A percentile compares a stretch with the other conserved stretches of the same genome.
phyloP scores from a whole-genome alignment of 2,797 vertebrate genomes.

The Oryzias dopingdopingensis region DNA sequence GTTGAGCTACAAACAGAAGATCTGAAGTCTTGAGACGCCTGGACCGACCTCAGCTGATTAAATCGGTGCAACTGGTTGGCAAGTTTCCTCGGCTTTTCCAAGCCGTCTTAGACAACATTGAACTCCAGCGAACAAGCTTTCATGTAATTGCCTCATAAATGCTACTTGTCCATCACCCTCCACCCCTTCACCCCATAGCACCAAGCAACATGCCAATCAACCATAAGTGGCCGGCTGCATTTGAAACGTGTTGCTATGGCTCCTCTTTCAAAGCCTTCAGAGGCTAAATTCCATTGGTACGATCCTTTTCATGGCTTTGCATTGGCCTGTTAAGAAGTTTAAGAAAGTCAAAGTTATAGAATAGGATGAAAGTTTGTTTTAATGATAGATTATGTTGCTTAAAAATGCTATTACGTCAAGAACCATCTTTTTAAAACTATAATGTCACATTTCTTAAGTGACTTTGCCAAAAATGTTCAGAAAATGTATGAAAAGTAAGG shows the following conservation, averaged over 20 bases:
- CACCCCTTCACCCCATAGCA: constrained; percentile 41
- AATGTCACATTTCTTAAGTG: not conserved
- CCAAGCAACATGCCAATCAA: constrained; percentile 77
- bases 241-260: constrained; percentile 56
- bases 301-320: constrained; percentile 16
- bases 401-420: not conserved
- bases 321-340: constrained; percentile 21
- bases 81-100: constrained; percentile 37
- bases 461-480: constrained; percentile 9
- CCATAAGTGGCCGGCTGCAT: constrained; percentile 62
- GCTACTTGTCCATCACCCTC: constrained; percentile 76
- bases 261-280: constrained; percentile 42
- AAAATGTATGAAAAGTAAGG: constrained; percentile 16
- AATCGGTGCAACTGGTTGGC: constrained; percentile 50
- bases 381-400: not conserved
- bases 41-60: constrained; percentile 37
- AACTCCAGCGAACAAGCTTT: constrained; percentile 67
- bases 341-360: constrained; percentile 26
- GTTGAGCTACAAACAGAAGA: constrained; percentile 40
- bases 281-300: constrained; percentile 36
- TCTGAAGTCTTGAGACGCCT: constrained; percentile 44
- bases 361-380: constrained; percentile 8
- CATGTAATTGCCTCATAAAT: constrained; percentile 83
- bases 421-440: not conserved
- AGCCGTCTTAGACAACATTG: constrained; percentile 31